phyloP scores from a whole-genome alignment of 2,113 vertebrate species.

The Dicrurus megarhynchus region DNA sequence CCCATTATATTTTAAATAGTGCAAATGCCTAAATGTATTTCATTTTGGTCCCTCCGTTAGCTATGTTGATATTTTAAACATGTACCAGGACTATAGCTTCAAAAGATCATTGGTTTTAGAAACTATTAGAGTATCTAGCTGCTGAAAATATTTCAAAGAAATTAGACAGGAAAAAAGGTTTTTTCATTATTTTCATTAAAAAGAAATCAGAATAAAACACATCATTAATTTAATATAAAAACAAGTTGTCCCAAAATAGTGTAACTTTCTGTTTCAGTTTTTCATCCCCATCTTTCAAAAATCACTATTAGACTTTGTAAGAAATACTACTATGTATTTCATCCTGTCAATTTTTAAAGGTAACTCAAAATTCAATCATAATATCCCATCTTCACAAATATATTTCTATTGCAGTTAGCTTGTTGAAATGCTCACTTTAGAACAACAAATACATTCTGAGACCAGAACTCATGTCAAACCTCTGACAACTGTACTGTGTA shows the following conservation, averaged over 20 bases:
- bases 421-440: neutral
- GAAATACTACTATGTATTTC: neutral
- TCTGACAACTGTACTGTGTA: neutral
- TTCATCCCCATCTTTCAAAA: neutral
- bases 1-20: neutral
- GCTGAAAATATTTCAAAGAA: neutral
- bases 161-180: neutral
- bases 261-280: neutral
- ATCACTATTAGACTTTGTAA: neutral
- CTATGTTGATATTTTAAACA: neutral
- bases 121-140: neutral
- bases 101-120: neutral
- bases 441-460: neutral
- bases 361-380: neutral
- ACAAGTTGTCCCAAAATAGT: neutral
- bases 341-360: neutral
- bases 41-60: neutral
- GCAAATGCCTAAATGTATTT: neutral
- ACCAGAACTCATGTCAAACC: neutral
- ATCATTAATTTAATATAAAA: neutral
- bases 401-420: neutral
- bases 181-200: neutral
- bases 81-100: neutral
- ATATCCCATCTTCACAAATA: neutral
- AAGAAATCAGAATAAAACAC: neutral